Evolutionary conservation across 2,113 vertebrate species (phyloP).

Genomic region (Plecotus auritus): DNA sequence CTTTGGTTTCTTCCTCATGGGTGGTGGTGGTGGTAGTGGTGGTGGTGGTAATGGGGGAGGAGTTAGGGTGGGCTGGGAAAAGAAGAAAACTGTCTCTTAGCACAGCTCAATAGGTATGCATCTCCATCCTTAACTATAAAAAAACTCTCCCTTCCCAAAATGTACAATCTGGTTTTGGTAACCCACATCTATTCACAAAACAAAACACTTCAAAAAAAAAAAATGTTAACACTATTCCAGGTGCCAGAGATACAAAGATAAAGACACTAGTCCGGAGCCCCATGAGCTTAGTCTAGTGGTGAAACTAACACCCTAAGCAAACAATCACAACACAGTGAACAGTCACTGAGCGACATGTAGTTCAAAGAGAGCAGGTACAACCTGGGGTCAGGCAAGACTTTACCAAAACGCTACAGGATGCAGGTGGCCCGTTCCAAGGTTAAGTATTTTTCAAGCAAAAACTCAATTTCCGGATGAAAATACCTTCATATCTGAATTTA

Average conservation of each 20-base stretch:
- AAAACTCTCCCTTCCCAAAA: not conserved
- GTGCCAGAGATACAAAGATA: not conserved
- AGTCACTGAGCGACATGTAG: not conserved
- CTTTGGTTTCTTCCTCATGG: not conserved
- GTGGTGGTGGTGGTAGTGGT: not conserved
- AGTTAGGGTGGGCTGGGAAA: not conserved
- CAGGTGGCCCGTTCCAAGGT: not conserved
- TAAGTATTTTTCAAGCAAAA: slow-evolving; percentile 26
- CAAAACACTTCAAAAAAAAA: not conserved
- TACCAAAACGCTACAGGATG: not conserved
- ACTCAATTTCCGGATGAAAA: not conserved
- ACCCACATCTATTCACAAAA: not conserved
- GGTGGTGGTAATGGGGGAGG: not conserved
- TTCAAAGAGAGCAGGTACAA: not conserved
- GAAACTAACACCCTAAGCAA: not conserved
- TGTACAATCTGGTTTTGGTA: not conserved
- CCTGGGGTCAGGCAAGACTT: not conserved
- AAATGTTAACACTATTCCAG: not conserved
- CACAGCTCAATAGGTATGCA: not conserved
- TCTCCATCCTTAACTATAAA: not conserved
- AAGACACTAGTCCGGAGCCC: not conserved
- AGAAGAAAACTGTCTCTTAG: not conserved
- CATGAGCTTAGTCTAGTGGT: not conserved
- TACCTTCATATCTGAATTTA: not conserved
- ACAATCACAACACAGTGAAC: not conserved